phyloP scores from a whole-genome alignment of 2,888 invertebrate genomes.

The Punctoribates punctum region DNA sequence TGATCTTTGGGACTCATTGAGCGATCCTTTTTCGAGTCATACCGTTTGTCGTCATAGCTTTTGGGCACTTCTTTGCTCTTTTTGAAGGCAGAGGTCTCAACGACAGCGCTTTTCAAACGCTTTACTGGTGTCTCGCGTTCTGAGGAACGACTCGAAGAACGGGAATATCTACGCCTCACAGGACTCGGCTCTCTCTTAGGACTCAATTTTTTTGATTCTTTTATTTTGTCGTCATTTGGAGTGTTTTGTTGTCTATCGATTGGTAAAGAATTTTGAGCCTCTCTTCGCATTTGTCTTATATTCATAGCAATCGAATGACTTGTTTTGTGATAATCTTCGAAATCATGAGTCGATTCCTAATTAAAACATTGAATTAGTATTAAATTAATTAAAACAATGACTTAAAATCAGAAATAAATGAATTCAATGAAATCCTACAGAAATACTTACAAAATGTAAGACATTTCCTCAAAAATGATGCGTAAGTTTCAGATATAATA shows the following conservation, averaged over 20 bases:
- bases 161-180: neutral
- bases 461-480: conserved; percentile 25
- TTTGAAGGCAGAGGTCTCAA: neutral
- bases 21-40: neutral
- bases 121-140: neutral
- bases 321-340: neutral
- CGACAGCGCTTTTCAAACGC: conserved; percentile 19
- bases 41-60: neutral
- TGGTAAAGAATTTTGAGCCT: neutral
- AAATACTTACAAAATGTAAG: conserved; percentile 27
- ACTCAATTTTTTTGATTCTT: neutral
- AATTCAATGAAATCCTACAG: neutral
- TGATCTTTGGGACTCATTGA: neutral
- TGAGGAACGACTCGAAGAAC: conserved; percentile 5
- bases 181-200: neutral
- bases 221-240: neutral
- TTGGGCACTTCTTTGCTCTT: neutral
- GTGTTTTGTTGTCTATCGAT: neutral
- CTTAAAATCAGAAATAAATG: neutral
- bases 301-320: neutral
- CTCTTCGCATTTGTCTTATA: conserved; percentile 13
- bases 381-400: neutral
- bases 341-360: neutral
- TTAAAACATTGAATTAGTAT: neutral
- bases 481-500: conserved; percentile 7